Evolutionary conservation across 2,113 vertebrate genomes (phyloP), one percentile per base, ranked within the genome.

Genomic region (Trichomycterus rosablanca): DNA sequence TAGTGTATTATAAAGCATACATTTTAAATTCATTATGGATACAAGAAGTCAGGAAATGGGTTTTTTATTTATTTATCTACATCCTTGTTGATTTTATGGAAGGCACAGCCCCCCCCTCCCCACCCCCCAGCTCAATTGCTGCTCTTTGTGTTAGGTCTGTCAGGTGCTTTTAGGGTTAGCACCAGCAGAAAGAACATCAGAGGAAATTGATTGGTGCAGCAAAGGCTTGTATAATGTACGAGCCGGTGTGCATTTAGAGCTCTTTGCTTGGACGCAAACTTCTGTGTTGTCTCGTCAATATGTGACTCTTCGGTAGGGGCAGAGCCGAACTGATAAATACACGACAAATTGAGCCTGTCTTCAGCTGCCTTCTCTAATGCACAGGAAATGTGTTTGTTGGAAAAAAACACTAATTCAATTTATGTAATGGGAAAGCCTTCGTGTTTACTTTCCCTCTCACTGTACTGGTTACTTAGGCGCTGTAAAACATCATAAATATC

Each of bases 301-400:
- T 8, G 32, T 46, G 44, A 4, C 6, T 49, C 8, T n/a, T 45
- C 19, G 12, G 9, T 51, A 30, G 24, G 62, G 45, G 53, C 35
- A 37, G 28, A 22, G 44, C 44, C 59, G 54, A 40, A 63, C 42
- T 74, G 59, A 58, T 58, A 34, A 14, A 40, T n/a, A 51, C 35
- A 51, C 35, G 59, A 51, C 54, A 49, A 40, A 66, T 37, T 46
- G 20, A 32, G 23, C 43, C 42, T 22, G 66, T n/a, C 24, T 44
- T 50, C 20, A 10, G 20, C 50, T 57, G 39, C 28, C 35, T 37
- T 57, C 56, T 7, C 59, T 78, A 70, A 78, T 76, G 73, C 51
- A 66, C 74, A 72, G 71, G 71, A 76, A 78, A 68, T 72, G 71
- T 60, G 64, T 65, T 64, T 65, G 59, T 67, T 71, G 32, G 8